Conservation (phyloP, 2,113 vertebrate genomes). For the Phyllostomus hastatus region DNA sequence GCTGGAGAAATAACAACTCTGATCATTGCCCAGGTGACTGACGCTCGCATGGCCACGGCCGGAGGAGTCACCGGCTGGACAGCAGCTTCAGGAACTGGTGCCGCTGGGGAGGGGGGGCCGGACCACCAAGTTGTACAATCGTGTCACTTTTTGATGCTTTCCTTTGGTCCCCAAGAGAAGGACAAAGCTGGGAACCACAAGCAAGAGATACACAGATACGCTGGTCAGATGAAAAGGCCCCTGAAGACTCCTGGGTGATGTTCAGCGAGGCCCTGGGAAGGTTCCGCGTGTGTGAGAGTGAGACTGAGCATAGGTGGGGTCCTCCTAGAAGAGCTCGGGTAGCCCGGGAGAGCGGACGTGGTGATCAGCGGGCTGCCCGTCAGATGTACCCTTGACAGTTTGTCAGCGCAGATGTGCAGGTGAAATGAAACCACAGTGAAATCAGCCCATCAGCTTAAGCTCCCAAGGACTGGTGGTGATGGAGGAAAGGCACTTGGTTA, state of each 20-base stretch:
- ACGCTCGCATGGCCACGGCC: fast-evolving
- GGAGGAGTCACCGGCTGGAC: background rate
- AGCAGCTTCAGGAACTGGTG: background rate
- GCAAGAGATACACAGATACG: background rate
- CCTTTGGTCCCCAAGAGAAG: background rate
- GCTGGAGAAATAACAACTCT: background rate
- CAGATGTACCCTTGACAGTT: background rate
- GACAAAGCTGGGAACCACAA: background rate
- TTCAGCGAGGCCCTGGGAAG: background rate
- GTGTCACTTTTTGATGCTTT: fast-evolving
- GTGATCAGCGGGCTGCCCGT: background rate
- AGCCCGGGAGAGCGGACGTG: background rate
- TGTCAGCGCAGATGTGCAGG: background rate
- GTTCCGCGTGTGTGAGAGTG: background rate
- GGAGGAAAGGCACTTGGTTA: background rate
- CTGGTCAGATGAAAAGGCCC: background rate
- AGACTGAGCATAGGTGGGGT: background rate
- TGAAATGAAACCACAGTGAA: background rate
- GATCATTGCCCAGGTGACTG: background rate
- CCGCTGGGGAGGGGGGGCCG: no score
- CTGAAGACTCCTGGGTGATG: background rate
- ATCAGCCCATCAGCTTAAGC: background rate
- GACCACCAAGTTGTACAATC: fast-evolving
- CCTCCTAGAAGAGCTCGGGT: background rate
- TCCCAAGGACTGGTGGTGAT: background rate